Percentiles rank a stretch among this genome's conserved stretches.
These are phyloP conservation scores for Eupithecia vulgata DNA, from an alignment of 2,888 invertebrate genomes.

Conservation along the genomic window DNA sequence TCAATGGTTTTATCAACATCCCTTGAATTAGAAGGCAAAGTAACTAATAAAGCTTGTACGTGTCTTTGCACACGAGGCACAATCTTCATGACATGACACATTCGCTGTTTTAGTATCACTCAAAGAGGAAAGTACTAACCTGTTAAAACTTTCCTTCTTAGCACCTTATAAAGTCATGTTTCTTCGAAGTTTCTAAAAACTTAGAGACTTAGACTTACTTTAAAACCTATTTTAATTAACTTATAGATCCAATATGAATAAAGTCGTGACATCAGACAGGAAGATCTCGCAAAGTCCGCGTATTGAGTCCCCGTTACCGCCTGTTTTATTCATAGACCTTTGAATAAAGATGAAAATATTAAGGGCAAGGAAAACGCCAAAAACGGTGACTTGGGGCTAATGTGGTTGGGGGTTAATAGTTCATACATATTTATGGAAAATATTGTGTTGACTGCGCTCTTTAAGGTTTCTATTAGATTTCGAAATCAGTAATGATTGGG, in stretches of 20 bases:
- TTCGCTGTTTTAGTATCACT: constrained; percentile 1
- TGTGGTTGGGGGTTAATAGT: constrained; percentile 73
- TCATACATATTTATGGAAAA: constrained; percentile 77
- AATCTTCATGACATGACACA: not conserved
- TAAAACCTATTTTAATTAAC: constrained; percentile 64
- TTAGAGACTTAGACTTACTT: constrained; percentile 34
- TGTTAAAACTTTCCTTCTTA: constrained; percentile 17
- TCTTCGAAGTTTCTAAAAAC: constrained; percentile 12
- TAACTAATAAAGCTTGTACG: constrained; percentile 10
- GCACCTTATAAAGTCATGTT: not conserved
- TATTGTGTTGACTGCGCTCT: constrained; percentile 58
- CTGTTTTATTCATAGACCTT: constrained; percentile 81
- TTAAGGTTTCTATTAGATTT: constrained; percentile 36
- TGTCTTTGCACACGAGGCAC: not conserved
- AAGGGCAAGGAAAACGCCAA: constrained; percentile 65
- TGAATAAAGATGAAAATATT: constrained; percentile 84
- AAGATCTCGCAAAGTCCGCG: constrained; percentile 66
- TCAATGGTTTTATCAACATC: not conserved
- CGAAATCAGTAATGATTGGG: constrained; percentile 17
- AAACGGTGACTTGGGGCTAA: constrained; percentile 66
- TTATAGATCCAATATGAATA: constrained; percentile 70
- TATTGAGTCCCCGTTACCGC: constrained; percentile 62
- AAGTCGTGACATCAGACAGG: constrained; percentile 60
- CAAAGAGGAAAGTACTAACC: constrained; percentile 3
- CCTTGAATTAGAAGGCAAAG: not conserved